phyloP scores from a whole-genome alignment of 1,140 invertebrate genomes.

The Stegodyphus mimosarum region DNA sequence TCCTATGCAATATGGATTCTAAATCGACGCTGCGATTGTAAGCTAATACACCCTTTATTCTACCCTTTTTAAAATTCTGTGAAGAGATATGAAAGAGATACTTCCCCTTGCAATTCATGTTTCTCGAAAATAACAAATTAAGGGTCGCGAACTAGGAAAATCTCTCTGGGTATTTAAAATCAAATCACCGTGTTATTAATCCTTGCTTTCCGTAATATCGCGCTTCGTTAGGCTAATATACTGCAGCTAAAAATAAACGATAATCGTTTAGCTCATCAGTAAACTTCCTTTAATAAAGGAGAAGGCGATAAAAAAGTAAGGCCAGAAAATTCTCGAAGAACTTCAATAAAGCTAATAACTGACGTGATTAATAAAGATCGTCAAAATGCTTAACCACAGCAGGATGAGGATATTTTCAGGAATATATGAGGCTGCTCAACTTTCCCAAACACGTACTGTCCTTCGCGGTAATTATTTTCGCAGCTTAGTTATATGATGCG shows the following conservation, averaged over 20 bases:
- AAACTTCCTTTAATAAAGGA: neutral
- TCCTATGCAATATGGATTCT: no score
- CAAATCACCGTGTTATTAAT: neutral
- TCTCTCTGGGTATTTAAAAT: neutral
- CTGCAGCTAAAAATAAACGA: neutral
- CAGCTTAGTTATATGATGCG: neutral
- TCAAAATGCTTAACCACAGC: constrained; percentile 28
- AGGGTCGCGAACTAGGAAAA: no score
- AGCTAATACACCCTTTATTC: no score
- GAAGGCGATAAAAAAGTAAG: neutral
- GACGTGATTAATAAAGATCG: constrained; percentile 40
- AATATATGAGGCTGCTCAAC: neutral
- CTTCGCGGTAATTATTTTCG: neutral
- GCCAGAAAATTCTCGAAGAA: neutral
- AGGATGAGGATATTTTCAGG: neutral
- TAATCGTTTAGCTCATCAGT: neutral
- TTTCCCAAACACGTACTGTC: neutral
- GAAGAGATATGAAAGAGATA: no score
- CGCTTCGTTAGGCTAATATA: neutral
- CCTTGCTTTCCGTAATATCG: neutral
- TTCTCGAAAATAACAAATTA: no score
- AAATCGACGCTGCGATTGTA: no score
- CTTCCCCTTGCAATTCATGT: no score
- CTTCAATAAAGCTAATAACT: constrained; percentile 36
- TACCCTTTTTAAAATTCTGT: no score